A percentile compares a stretch with the other conserved stretches of the same genome.
Evolutionary conservation across 2,888 invertebrate species (phyloP).

Genomic region (Nomada fucata): DNA sequence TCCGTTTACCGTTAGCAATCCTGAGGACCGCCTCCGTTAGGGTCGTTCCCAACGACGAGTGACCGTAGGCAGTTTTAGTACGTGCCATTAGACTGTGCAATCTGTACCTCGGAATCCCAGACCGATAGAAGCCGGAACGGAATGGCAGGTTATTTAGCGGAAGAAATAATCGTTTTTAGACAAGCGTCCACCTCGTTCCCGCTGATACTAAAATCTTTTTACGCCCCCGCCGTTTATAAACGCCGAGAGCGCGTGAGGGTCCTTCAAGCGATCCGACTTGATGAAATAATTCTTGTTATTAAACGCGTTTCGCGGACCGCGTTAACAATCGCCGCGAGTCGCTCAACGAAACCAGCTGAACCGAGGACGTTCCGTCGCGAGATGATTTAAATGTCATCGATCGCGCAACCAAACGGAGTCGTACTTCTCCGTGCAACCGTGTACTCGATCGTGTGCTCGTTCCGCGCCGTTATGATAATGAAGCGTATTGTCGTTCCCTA

Average conservation of each 20-base stretch:
- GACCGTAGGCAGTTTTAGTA: conserved; percentile 64
- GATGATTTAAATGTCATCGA: conserved; percentile 68
- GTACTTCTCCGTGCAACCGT: conserved; percentile 30
- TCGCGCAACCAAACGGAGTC: conserved; percentile 43
- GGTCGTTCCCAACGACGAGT: conserved; percentile 56
- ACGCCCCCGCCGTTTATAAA: neutral
- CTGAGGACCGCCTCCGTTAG: conserved; percentile 55
- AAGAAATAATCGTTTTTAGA: conserved; percentile 37
- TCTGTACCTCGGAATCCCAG: conserved; percentile 48
- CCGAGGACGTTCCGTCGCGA: conserved; percentile 15
- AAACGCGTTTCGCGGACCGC: neutral
- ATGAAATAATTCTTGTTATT: conserved; percentile 9
- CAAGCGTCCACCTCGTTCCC: conserved; percentile 19
- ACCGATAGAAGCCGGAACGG: conserved; percentile 40
- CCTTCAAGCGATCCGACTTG: neutral
- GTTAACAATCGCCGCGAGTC: neutral
- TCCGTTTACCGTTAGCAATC: conserved; percentile 68
- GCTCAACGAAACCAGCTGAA: conserved; percentile 3
- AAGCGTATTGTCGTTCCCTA: conserved; percentile 51
- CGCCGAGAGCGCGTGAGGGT: no score
- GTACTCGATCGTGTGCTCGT: conserved; percentile 53
- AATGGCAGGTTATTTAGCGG: conserved; percentile 42
- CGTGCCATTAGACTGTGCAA: conserved; percentile 56
- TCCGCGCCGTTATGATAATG: conserved; percentile 67
- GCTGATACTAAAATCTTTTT: conserved; percentile 22